These are phyloP conservation scores for Physocephala rufipes DNA, from an alignment of 2,888 invertebrate species.

Conservation along the genomic window DNA sequence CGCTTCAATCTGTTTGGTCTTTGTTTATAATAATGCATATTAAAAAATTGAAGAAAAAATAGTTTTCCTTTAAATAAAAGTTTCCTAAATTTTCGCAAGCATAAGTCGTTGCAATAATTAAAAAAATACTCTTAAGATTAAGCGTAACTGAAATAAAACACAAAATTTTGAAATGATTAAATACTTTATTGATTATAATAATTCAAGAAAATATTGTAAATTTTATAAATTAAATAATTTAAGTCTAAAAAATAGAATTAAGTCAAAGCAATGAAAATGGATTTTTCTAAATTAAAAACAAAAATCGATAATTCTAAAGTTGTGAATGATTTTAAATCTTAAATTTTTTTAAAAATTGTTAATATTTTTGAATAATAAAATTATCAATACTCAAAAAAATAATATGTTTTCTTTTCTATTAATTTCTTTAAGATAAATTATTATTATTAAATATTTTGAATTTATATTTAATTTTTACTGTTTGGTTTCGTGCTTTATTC, in stretches of 20 bases:
- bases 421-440: no score
- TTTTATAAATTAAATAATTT: conserved; percentile 35
- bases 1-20: no score
- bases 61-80: no score
- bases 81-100: no score
- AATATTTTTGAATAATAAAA: not conserved
- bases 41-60: no score
- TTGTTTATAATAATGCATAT: no score
- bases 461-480: conserved; percentile 8
- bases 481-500: not conserved
- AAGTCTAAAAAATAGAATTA: conserved; percentile 32
- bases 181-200: conserved; percentile 27
- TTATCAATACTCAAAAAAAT: not conserved
- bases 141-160: conserved; percentile 22
- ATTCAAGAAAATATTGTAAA: conserved; percentile 26
- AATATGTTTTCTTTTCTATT: not conserved
- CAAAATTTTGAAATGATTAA: conserved; percentile 24
- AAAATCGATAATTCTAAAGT: not conserved
- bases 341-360: conserved; percentile 8
- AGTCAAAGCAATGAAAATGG: conserved; percentile 26
- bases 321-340: no score
- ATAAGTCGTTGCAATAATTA: no score
- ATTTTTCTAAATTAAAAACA: conserved; percentile 8
- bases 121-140: no score
- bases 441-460: conserved; percentile 10